Evolutionary conservation across 2,113 vertebrate genomes (phyloP).

Genomic region (Corythornis madagascariensis): DNA sequence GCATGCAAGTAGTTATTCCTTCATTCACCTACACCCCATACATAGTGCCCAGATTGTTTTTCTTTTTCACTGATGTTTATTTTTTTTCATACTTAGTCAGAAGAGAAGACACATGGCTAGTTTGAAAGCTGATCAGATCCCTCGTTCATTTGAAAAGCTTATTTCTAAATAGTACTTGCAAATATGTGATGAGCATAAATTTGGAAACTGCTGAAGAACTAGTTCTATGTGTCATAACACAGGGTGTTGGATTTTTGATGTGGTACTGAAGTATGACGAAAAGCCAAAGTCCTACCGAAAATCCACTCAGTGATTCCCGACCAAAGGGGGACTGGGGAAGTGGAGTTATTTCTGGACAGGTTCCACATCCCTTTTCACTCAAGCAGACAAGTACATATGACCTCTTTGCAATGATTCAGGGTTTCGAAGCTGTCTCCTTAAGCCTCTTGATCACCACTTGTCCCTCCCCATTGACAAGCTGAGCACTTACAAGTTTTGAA

Average conservation of each 20-base stretch:
- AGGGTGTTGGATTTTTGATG: slow-evolving; percentile 62
- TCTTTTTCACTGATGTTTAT: slow-evolving; percentile 59
- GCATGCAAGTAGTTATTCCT: slow-evolving; percentile 46
- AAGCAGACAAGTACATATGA: slow-evolving; percentile 60
- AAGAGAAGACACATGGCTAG: slow-evolving; percentile 59
- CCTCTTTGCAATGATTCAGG: slow-evolving; percentile 58
- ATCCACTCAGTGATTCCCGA: slow-evolving; percentile 32
- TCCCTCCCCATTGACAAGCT: slow-evolving; percentile 71
- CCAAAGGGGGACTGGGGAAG: slow-evolving; percentile 41
- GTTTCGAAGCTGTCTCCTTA: slow-evolving; percentile 70
- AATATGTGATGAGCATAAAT: slow-evolving; percentile 72
- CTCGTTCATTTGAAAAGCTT: slow-evolving; percentile 76
- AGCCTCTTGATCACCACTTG: slow-evolving; percentile 74
- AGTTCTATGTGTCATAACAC: slow-evolving; percentile 71
- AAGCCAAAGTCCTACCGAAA: slow-evolving; percentile 67
- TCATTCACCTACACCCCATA: slow-evolving; percentile 30
- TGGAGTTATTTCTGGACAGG: slow-evolving; percentile 65
- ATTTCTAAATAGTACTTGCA: slow-evolving; percentile 77
- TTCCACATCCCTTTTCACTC: slow-evolving; percentile 53
- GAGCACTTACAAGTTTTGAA: slow-evolving; percentile 77
- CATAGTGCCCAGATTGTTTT: slow-evolving; percentile 15
- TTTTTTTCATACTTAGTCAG: slow-evolving; percentile 1
- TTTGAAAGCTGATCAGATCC: slow-evolving; percentile 66
- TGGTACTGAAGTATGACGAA: slow-evolving; percentile 34
- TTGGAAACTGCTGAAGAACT: slow-evolving; percentile 74